Evolutionary conservation across 53 echinoderm and acorn worm species (phyloP).

Genomic region (Apostichopus leukothele): DNA sequence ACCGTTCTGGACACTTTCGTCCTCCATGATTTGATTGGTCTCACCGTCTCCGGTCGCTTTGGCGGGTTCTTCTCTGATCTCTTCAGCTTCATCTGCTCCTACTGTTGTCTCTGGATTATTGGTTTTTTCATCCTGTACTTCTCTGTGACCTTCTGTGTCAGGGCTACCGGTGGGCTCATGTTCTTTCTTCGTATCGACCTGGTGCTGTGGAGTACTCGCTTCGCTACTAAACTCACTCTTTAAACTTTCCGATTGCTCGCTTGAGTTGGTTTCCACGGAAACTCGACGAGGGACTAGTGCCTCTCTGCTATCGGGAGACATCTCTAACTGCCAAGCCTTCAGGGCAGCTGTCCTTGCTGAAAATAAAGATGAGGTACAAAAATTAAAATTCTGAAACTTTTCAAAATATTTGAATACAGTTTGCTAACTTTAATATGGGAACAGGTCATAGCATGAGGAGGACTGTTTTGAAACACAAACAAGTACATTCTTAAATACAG

Average conservation of each 20-base stretch:
- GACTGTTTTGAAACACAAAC: too few species aligned
- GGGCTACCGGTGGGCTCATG: slow-evolving; percentile 11
- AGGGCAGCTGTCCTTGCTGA: slow-evolving; percentile 71
- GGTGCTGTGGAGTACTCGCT: slow-evolving; percentile 42
- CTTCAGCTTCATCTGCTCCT: neutral
- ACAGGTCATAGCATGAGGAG: too few species aligned
- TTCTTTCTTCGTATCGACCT: neutral
- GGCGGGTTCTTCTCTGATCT: slow-evolving; percentile 34
- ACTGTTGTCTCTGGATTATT: neutral
- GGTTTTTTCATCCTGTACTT: slow-evolving; percentile 1
- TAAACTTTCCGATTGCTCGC: slow-evolving; percentile 28
- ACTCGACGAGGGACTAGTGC: slow-evolving; percentile 74
- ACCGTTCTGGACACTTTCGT: neutral
- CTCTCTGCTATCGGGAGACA: slow-evolving; percentile 61
- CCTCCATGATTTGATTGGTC: neutral
- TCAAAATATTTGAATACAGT: too few species aligned
- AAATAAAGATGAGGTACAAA: neutral
- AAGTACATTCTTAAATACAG: too few species aligned
- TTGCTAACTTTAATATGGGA: too few species aligned
- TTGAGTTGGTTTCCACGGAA: slow-evolving; percentile 62
- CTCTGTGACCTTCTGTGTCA: slow-evolving; percentile 43
- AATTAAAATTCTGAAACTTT: too few species aligned
- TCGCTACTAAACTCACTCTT: slow-evolving; percentile 7
- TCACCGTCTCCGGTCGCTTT: slow-evolving; percentile 6
- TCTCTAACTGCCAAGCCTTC: slow-evolving; percentile 67